A percentile compares a stretch with the other conserved stretches of the same genome.
These are phyloP conservation scores for Blastobasis lacticolella DNA, from an alignment of 2,888 invertebrate species.

Conservation along the genomic window DNA sequence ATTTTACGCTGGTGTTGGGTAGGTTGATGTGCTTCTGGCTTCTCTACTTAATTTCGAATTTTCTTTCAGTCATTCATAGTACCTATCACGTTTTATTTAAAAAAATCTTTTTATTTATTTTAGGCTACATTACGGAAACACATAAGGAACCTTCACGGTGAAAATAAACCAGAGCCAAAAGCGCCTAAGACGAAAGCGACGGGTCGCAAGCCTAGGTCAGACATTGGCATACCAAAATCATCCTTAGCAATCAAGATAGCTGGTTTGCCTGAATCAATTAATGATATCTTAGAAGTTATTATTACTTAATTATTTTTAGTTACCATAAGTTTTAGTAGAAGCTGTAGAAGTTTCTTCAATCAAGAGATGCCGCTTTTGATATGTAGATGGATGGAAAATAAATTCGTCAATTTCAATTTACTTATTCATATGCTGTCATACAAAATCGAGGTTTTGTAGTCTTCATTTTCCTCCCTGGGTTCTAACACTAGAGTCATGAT, in stretches of 20 bases:
- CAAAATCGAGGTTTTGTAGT: no score
- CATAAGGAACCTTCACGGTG: slow-evolving; percentile 27
- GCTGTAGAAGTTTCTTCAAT: no score
- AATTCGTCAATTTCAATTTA: no score
- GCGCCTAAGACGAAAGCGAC: slow-evolving; percentile 29
- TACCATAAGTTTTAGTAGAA: no score
- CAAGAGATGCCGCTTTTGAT: no score
- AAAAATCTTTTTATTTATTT: slow-evolving; percentile 15
- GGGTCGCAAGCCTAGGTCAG: slow-evolving; percentile 49
- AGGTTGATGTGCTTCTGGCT: no score
- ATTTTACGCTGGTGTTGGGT: not conserved
- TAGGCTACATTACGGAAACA: slow-evolving; percentile 48
- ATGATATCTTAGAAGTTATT: no score
- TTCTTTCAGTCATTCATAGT: not conserved
- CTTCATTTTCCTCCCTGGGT: no score
- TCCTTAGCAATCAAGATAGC: slow-evolving; percentile 49
- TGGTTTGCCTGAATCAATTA: slow-evolving; percentile 21
- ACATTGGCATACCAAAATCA: slow-evolving; percentile 36
- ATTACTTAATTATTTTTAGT: no score
- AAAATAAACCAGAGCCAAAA: slow-evolving; percentile 15
- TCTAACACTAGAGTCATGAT: no score
- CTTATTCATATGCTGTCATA: no score
- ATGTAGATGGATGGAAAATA: no score
- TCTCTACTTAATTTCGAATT: not conserved
- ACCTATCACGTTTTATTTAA: not conserved